Percentiles rank a stretch among this genome's conserved stretches.
Conservation (phyloP, 2,113 vertebrate genomes). For the Aramus guarauna region DNA sequence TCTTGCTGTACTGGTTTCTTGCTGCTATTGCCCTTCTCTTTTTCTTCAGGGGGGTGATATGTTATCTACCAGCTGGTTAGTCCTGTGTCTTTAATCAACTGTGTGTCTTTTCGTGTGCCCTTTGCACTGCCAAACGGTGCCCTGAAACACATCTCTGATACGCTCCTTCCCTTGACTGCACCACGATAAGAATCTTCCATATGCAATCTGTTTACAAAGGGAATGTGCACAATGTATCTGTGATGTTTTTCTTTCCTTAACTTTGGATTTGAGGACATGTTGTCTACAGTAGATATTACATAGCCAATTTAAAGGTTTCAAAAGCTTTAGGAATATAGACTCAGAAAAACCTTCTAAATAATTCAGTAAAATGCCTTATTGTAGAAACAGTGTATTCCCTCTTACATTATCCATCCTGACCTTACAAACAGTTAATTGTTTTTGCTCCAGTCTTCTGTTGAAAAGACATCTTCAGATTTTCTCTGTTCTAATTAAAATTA, state of each 20-base stretch:
- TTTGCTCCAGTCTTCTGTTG: not conserved
- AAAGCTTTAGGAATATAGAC: not conserved
- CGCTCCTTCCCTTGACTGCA: not conserved
- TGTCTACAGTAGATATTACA: not conserved
- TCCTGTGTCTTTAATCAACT: not conserved
- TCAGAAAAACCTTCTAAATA: not conserved
- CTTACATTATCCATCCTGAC: not conserved
- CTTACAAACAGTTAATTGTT: not conserved
- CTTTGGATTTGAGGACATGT: not conserved
- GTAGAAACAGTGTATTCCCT: not conserved
- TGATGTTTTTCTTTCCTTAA: not conserved
- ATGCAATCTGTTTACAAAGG: not conserved
- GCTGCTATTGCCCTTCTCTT: not conserved
- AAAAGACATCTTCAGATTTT: not conserved
- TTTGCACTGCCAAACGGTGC: not conserved
- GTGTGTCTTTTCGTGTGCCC: accelerated
- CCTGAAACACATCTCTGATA: not conserved
- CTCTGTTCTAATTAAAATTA: not conserved
- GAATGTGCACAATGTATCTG: not conserved
- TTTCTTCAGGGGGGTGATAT: not conserved
- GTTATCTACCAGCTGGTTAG: not conserved
- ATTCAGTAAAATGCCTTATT: not conserved
- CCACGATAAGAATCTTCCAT: not conserved
- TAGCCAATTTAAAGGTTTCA: not conserved
- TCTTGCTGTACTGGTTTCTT: not conserved